phyloP scores from a whole-genome alignment of 2,113 vertebrate genomes.

The Tamias sibiricus region DNA sequence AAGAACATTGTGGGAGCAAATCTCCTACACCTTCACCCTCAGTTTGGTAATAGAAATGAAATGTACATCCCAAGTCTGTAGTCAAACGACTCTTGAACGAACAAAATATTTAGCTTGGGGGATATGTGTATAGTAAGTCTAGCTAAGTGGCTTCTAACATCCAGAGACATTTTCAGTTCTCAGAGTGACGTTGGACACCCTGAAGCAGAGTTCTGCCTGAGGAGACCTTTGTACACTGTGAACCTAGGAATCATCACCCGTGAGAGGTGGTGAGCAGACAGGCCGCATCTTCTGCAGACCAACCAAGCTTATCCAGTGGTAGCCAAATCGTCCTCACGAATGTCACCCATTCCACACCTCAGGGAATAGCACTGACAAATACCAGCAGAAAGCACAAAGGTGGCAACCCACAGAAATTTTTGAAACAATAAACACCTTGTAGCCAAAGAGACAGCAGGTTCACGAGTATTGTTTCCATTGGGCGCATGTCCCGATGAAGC shows the following conservation, averaged over 20 bases:
- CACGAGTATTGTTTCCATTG: background rate
- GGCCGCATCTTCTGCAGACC: background rate
- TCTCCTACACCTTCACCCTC: background rate
- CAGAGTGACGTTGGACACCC: background rate
- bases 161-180: background rate
- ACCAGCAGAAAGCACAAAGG: background rate
- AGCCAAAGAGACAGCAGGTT: background rate
- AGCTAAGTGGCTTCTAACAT: background rate
- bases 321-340: background rate
- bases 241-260: background rate
- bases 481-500: fast-evolving
- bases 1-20: conserved; percentile 23
- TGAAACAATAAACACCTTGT: background rate
- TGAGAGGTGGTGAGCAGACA: background rate
- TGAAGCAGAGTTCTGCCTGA: background rate
- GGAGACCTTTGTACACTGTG: background rate
- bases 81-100: background rate
- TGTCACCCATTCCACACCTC: background rate
- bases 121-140: too few species aligned
- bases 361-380: background rate
- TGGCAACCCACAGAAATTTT: background rate
- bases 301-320: fast-evolving
- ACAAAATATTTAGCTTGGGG: background rate
- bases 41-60: background rate
- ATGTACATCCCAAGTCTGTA: background rate